Evolutionary conservation across 2,113 vertebrate genomes (phyloP).

Genomic region (Alosa alosa): DNA sequence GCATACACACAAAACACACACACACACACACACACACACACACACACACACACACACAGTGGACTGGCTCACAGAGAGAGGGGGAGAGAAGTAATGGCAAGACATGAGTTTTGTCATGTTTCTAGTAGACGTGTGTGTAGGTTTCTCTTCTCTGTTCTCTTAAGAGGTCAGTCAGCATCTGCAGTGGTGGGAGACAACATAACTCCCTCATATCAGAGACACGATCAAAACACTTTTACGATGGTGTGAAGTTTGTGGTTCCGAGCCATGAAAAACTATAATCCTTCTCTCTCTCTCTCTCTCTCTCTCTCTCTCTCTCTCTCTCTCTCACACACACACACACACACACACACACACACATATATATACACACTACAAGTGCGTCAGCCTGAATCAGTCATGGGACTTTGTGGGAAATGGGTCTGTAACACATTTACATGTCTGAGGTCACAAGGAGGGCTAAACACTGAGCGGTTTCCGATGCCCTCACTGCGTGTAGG

Average conservation of each 20-base stretch:
- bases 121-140: background rate
- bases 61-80: background rate
- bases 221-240: background rate
- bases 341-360: background rate
- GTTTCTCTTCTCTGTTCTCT: background rate
- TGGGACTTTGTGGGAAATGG: constrained; percentile 17
- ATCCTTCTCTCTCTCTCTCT: background rate
- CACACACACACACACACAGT: background rate
- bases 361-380: background rate
- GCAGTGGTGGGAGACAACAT: background rate
- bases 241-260: background rate
- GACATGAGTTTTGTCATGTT: background rate
- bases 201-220: background rate
- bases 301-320: background rate
- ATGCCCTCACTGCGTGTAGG: background rate
- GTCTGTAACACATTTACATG: constrained; percentile 13
- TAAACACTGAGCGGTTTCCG: constrained; percentile 7
- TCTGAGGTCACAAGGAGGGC: background rate
- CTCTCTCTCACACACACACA: background rate
- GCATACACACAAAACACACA: constrained; percentile 27
- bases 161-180: background rate
- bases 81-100: background rate
- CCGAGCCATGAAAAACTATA: background rate
- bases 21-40: background rate
- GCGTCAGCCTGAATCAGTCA: background rate